Evolutionary conservation across 1,140 invertebrate species (phyloP).

Genomic region (Drosophila neocordata): DNA sequence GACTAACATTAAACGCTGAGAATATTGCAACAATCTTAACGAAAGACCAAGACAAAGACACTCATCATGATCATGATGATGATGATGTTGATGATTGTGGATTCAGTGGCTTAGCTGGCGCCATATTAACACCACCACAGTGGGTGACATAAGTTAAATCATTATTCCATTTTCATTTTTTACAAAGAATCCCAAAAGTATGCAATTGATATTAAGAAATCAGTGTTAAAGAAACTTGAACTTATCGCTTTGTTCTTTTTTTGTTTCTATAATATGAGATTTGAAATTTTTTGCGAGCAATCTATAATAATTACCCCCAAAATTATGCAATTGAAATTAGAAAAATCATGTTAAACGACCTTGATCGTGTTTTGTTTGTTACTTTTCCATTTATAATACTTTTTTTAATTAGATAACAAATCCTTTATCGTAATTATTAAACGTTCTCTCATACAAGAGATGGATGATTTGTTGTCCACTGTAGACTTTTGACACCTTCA

Average conservation of each 20-base stretch:
- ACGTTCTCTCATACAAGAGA: too few relatives aligned
- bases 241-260: too few relatives aligned
- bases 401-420: too few relatives aligned
- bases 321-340: neutral
- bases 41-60: neutral
- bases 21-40: slow-evolving; percentile 25
- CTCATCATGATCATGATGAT: neutral
- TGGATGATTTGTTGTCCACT: slow-evolving; percentile 11
- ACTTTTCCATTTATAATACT: too few relatives aligned
- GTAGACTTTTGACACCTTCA: slow-evolving; percentile 36
- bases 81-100: slow-evolving; percentile 10
- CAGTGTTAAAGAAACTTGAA: too few relatives aligned
- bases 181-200: neutral
- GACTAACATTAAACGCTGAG: slow-evolving; percentile 2
- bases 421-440: too few relatives aligned
- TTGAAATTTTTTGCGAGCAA: too few relatives aligned
- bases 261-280: too few relatives aligned
- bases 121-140: slow-evolving; percentile 23
- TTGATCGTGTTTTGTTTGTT: neutral
- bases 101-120: slow-evolving; percentile 23
- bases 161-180: too few relatives aligned
- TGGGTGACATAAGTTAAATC: slow-evolving; percentile 7
- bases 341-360: neutral
- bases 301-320: neutral
- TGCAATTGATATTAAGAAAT: neutral